These are phyloP conservation scores for Saccostrea cuccullata DNA, from an alignment of 1,140 invertebrate genomes.

Conservation along the genomic window DNA sequence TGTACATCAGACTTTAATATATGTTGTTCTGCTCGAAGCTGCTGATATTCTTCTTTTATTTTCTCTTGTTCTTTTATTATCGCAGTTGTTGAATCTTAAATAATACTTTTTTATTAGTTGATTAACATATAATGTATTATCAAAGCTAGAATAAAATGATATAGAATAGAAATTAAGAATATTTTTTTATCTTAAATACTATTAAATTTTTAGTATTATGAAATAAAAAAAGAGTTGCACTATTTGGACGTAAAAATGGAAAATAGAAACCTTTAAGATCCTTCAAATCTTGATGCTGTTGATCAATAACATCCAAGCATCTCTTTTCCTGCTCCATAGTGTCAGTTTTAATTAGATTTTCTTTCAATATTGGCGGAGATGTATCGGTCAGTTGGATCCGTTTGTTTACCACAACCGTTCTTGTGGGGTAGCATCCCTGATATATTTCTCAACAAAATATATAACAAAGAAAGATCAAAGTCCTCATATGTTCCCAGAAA, in stretches of 20 bases:
- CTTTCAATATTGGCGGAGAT: slow-evolving; percentile 19
- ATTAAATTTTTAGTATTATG: no score
- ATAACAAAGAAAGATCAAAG: slow-evolving; percentile 7
- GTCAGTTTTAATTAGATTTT: not conserved
- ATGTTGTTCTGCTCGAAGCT: no score
- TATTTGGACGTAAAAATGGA: not conserved
- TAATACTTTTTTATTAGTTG: no score
- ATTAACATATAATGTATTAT: no score
- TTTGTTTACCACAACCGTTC: not conserved
- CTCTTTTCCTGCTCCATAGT: not conserved
- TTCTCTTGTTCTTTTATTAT: no score
- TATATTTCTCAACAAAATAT: slow-evolving; percentile 22
- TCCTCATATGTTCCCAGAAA: not conserved
- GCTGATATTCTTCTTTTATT: no score
- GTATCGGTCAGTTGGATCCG: not conserved
- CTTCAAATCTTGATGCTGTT: not conserved
- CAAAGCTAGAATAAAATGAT: no score
- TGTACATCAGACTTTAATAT: no score
- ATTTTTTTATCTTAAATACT: no score
- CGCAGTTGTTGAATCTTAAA: no score
- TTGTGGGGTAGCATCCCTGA: not conserved
- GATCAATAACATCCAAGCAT: not conserved
- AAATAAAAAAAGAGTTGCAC: no score
- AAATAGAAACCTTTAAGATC: not conserved
- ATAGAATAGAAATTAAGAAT: no score